phyloP scores from a whole-genome alignment of 2,113 vertebrate species.

The Platichthys stellatus region DNA sequence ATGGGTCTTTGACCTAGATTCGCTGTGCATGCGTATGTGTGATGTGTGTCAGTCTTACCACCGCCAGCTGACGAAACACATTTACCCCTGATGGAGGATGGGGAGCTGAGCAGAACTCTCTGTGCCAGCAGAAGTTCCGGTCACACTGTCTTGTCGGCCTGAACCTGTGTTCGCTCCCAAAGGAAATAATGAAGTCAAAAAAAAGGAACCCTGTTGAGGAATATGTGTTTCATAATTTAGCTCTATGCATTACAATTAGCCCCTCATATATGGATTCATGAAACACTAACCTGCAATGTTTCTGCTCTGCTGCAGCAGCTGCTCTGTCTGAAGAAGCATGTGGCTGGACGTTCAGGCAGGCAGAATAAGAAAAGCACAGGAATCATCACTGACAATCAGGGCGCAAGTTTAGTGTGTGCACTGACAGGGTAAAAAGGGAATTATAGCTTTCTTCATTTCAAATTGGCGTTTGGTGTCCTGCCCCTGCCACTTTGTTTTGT shows the following conservation, averaged over 20 bases:
- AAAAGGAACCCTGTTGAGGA: slow-evolving; percentile 60
- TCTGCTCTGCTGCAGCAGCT: slow-evolving; percentile 35
- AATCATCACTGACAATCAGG: slow-evolving; percentile 76
- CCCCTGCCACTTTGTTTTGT: slow-evolving; percentile 62
- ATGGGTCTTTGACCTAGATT: slow-evolving; percentile 83
- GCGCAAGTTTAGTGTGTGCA: slow-evolving; percentile 44
- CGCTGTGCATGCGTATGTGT: slow-evolving; percentile 35
- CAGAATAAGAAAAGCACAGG: slow-evolving; percentile 58
- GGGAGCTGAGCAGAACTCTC: slow-evolving; percentile 37
- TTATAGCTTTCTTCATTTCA: slow-evolving; percentile 74
- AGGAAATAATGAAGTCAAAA: slow-evolving; percentile 69
- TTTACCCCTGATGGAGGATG: slow-evolving; percentile 40
- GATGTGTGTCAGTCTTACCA: slow-evolving; percentile 73
- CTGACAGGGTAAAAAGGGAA: slow-evolving; percentile 77
- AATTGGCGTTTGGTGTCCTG: slow-evolving; percentile 62
- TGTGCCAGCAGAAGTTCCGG: slow-evolving; percentile 59
- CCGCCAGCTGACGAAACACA: slow-evolving; percentile 67
- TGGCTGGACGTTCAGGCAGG: slow-evolving; percentile 61
- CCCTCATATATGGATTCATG: slow-evolving; percentile 69
- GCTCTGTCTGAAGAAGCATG: slow-evolving; percentile 53
- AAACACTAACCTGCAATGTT: slow-evolving; percentile 66
- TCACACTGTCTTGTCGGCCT: slow-evolving; percentile 45
- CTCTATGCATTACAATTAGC: slow-evolving; percentile 79
- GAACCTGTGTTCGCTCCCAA: slow-evolving; percentile 45
- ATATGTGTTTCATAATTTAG: slow-evolving; percentile 54